These are phyloP conservation scores for Paramisgurnus dabryanus DNA, from an alignment of 2,113 vertebrate genomes.

Conservation along the genomic window DNA sequence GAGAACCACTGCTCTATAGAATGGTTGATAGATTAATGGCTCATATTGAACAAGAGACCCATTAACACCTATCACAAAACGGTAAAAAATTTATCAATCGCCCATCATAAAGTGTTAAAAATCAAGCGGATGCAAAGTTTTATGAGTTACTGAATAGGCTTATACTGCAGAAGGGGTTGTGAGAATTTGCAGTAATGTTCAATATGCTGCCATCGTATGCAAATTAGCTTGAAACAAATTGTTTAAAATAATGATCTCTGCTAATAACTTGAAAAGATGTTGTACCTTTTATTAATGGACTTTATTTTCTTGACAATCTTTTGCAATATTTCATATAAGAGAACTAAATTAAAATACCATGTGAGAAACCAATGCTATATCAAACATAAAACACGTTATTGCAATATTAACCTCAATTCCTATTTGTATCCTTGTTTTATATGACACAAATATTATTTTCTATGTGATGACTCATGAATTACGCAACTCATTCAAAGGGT, in stretches of 20 bases:
- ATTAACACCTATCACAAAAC: too few species aligned
- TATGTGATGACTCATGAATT: neutral
- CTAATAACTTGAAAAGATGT: conserved; percentile 24
- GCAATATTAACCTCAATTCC: conserved; percentile 31
- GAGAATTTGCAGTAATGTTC: neutral
- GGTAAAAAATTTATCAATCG: too few species aligned
- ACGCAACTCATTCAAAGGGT: neutral
- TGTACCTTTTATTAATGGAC: conserved; percentile 16
- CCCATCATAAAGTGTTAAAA: too few species aligned
- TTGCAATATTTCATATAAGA: neutral
- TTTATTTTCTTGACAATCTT: conserved; percentile 34
- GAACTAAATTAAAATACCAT: neutral
- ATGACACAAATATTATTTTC: conserved; percentile 8
- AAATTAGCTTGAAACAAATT: neutral
- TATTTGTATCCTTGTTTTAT: conserved; percentile 14
- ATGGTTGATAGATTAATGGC: too few species aligned
- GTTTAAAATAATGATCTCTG: neutral
- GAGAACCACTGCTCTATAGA: too few species aligned
- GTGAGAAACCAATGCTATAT: neutral
- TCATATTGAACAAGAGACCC: too few species aligned
- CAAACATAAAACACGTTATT: neutral
- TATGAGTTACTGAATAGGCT: too few species aligned
- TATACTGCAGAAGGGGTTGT: too few species aligned
- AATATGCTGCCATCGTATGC: neutral
- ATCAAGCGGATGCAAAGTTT: too few species aligned